Evolutionary conservation across 2,888 invertebrate species (phyloP).

Genomic region (Tenthredo distinguenda): DNA sequence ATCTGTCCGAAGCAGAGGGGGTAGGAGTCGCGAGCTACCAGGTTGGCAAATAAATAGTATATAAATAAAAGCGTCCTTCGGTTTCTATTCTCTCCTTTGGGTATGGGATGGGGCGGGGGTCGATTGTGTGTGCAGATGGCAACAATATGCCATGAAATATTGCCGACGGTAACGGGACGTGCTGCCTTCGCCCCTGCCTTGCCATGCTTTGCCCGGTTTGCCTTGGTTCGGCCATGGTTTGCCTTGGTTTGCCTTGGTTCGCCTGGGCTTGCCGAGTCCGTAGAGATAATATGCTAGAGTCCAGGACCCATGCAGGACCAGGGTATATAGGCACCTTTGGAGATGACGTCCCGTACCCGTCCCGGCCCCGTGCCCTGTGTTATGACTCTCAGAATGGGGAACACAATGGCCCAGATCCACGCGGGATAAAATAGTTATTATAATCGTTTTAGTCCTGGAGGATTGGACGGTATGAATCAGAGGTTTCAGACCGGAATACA

Average conservation of each 20-base stretch:
- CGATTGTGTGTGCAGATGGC: slow-evolving; percentile 77
- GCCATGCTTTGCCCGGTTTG: background rate
- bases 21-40: slow-evolving; percentile 65
- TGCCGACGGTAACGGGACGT: slow-evolving; percentile 66
- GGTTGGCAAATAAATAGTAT: slow-evolving; percentile 76
- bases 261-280: background rate
- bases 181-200: slow-evolving; percentile 19
- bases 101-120: slow-evolving; percentile 30
- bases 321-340: slow-evolving; percentile 14
- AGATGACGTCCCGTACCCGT: slow-evolving; percentile 1
- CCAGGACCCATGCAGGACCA: slow-evolving; percentile 1
- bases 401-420: slow-evolving; percentile 77
- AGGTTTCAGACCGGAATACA: slow-evolving; percentile 58
- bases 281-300: slow-evolving; percentile 39
- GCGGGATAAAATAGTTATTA: slow-evolving; percentile 78
- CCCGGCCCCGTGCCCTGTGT: slow-evolving; percentile 70
- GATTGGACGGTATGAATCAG: slow-evolving; percentile 59
- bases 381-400: slow-evolving; percentile 77
- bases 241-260: background rate
- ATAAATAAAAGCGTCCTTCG: slow-evolving; percentile 74
- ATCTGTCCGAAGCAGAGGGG: slow-evolving; percentile 69
- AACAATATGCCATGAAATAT: slow-evolving; percentile 78
- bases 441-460: slow-evolving; percentile 74
- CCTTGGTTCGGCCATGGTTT: background rate
- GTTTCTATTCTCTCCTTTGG: slow-evolving; percentile 54